These are phyloP conservation scores for Babyrousa celebensis DNA, from an alignment of 2,797 vertebrate genomes.

Conservation along the genomic window DNA sequence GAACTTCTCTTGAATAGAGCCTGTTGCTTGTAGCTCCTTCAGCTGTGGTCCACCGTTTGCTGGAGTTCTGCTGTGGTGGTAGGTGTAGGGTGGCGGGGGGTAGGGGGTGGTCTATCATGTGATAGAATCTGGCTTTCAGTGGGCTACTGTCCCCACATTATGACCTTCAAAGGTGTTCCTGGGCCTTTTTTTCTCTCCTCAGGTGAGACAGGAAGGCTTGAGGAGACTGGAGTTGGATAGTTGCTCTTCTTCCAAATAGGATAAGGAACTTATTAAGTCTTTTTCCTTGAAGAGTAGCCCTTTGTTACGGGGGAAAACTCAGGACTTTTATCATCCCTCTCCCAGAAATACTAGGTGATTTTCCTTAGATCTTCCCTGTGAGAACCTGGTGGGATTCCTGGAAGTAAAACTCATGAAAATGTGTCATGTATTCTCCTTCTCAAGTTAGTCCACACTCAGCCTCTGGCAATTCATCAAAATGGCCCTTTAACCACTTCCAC, in stretches of 20 bases:
- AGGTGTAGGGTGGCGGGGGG: neutral
- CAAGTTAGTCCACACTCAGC: neutral
- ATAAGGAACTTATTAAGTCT: neutral
- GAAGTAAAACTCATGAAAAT: neutral
- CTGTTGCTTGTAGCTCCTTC: neutral
- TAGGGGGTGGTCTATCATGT: too few species aligned
- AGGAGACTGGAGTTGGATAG: neutral
- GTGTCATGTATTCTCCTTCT: neutral
- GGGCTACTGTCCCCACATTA: too few species aligned
- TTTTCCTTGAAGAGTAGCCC: neutral
- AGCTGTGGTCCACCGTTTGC: too few species aligned
- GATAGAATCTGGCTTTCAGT: neutral
- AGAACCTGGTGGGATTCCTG: neutral
- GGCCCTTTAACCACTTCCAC: neutral
- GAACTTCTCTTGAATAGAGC: neutral
- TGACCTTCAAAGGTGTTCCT: neutral
- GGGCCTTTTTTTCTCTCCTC: neutral
- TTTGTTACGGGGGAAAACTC: neutral
- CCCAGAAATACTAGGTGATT: neutral
- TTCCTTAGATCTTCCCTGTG: neutral
- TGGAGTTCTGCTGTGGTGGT: neutral
- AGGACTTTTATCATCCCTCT: neutral
- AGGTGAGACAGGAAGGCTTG: neutral
- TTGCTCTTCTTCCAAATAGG: neutral
- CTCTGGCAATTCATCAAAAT: neutral